Percentiles rank a stretch among this genome's conserved stretches.
phyloP scores from a whole-genome alignment of 2,797 vertebrate species.

The Euthynnus affinis region DNA sequence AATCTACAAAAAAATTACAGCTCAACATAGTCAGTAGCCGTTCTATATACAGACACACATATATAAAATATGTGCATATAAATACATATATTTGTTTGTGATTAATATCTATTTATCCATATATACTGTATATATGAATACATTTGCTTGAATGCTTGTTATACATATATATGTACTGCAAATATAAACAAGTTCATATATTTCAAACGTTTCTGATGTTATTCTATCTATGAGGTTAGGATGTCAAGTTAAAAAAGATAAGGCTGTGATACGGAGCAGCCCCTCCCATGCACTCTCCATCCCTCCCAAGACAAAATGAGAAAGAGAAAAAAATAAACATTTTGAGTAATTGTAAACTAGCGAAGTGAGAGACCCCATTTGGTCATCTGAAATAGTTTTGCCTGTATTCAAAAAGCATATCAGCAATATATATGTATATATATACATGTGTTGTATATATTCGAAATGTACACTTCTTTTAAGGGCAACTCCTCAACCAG shows the following conservation, averaged over 20 bases:
- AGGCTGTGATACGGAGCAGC: conserved; percentile 88
- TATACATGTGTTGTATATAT: conserved; percentile 88
- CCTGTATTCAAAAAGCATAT: conserved; percentile 97
- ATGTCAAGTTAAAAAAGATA: conserved; percentile 89
- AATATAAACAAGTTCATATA: conserved; percentile 97
- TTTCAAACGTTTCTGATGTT: conserved; percentile 95
- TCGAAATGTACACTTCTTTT: conserved; percentile 88
- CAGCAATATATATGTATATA: conserved; percentile 91
- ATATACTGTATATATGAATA: conserved; percentile 88
- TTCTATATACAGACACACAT: conserved; percentile 89
- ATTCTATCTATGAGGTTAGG: conserved; percentile 92
- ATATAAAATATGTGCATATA: conserved; percentile 91
- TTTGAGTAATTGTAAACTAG: conserved; percentile 89
- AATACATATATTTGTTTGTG: conserved; percentile 89
- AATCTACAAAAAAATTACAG: conserved; percentile 98
- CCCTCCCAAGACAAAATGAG: conserved; percentile 83
- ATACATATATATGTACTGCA: conserved; percentile 99
- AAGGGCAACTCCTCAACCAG: conserved; percentile 92
- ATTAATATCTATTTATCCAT: conserved; percentile 89
- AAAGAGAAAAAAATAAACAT: conserved; percentile 85
- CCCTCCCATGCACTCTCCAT: conserved; percentile 87
- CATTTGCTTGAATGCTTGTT: conserved; percentile 87
- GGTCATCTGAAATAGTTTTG: conserved; percentile 93
- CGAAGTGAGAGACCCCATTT: conserved; percentile 85
- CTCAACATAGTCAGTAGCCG: conserved; percentile 91